Evolutionary conservation across 2,888 invertebrate genomes (phyloP), one percentile per base, ranked within the genome.

Genomic region (Trilocha varians): DNA sequence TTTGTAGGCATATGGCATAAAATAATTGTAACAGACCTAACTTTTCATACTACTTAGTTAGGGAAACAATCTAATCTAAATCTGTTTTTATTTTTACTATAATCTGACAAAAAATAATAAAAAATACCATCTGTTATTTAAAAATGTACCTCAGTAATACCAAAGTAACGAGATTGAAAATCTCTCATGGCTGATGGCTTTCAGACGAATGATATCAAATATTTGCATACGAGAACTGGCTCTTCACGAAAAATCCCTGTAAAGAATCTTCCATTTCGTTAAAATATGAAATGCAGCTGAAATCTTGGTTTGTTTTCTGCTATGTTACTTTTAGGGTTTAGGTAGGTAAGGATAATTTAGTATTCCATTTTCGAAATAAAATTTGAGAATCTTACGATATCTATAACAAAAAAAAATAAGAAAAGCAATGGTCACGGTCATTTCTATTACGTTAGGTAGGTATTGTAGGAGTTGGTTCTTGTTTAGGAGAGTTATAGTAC

Each of bases 181-280:
- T 9, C 25, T 1, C 11, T 6, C 25, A 25, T 25, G 25, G 8
- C 25, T n/a, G n/a, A n/a, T n/a, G 25, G 6, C 6, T 25, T 25
- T 25, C 25, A 25, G 25, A 25, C 25, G 25, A 25, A 57, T 54
- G 52, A 54, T 53, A 58, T 53, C 52, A 53, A 46, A 62, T 62
- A 59, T 63, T 62, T 58, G 49, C 59, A 56, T 55, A 36, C 43
- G 47, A 41, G 53, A 57, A 48, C 49, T 36, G 45, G 47, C 50
- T 53, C 50, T 51, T 44, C 40, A 41, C 40, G 39, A 45, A 44
- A 45, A 43, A 53, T 50, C 42, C 48, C 45, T 44, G 43, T 37
- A 45, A 41, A 49, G 42, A 45, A 37, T 42, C 16, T 40, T 39
- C 37, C 18, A 42, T 52, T 44, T 48, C 45, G 48, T 42, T 43